phyloP scores from a whole-genome alignment of 2,888 invertebrate species.

The Agrotis puta region DNA sequence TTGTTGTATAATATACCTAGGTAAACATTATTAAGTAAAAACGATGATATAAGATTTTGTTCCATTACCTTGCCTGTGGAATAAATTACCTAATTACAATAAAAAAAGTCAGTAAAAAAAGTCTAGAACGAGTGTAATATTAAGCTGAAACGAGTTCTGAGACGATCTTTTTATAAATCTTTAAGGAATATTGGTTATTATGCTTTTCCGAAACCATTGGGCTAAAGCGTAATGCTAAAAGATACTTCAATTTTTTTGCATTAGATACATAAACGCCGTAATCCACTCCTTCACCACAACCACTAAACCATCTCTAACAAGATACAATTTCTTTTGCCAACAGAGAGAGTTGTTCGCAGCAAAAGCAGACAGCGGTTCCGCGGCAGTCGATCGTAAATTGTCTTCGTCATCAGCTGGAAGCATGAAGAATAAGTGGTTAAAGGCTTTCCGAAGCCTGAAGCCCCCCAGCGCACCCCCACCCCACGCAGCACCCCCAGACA shows the following conservation, averaged over 20 bases:
- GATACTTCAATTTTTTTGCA: no score
- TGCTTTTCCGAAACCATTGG: no score
- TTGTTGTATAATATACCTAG: constrained; percentile 28
- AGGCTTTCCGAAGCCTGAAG: constrained; percentile 98
- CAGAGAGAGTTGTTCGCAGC: constrained; percentile 96
- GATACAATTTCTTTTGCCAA: constrained; percentile 72
- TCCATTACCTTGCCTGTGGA: not conserved
- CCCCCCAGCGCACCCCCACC: constrained; percentile 92
- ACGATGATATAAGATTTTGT: constrained; percentile 19
- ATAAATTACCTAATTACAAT: not conserved
- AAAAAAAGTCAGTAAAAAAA: no score
- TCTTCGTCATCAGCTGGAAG: constrained; percentile 96
- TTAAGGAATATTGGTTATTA: no score
- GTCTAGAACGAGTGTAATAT: no score
- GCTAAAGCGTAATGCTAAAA: no score
- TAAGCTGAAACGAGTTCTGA: no score
- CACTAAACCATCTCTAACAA: constrained; percentile 1
- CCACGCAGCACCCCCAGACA: constrained; percentile 86
- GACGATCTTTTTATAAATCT: no score
- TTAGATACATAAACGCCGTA: not conserved
- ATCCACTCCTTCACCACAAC: not conserved
- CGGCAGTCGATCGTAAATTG: constrained; percentile 95
- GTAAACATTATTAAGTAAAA: constrained; percentile 34
- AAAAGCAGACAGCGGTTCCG: constrained; percentile 93
- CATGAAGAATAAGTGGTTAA: constrained; percentile 99